Base-by-base conservation (phyloP, 2,888 invertebrate genomes). In the Aphidoletes aphidimyza region DNA sequence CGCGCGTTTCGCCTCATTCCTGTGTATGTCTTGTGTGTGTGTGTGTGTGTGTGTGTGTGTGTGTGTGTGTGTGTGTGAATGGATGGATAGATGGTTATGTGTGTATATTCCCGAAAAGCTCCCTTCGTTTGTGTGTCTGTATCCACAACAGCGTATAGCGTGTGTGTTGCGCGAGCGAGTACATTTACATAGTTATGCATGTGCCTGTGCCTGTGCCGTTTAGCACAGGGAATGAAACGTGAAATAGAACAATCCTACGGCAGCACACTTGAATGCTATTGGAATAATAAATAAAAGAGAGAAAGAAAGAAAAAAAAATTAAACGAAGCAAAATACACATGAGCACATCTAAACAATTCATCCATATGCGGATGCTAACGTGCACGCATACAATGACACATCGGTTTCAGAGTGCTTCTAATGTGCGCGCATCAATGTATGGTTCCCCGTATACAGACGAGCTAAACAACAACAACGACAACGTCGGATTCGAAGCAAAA, bases 61-160 rank as follows among this genome's bases (percentile, higher is more conserved):
- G n/a, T n/a, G n/a, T n/a, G n/a, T n/a, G n/a, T n/a, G n/a, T n/a
- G n/a, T n/a, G n/a, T n/a, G n/a, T n/a, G n/a, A n/a, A n/a, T n/a
- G n/a, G n/a, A n/a, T n/a, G n/a, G n/a, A n/a, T n/a, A n/a, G n/a
- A n/a, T n/a, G n/a, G n/a, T n/a, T n/a, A n/a, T n/a, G n/a, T n/a
- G n/a, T n/a, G n/a, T n/a, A 54, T 54, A 54, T 54, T 54, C 54
- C 54, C 54, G n/a, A 22, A n/a, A n/a, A 54, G 54, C 54, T 54
- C 22, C 54, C 22, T 54, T 54, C 22, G 2, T 22, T 54, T 54
- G n/a, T n/a, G n/a, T 54, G 54, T 54, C 54, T 54, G 54, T 54
- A 2, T 0, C 22, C 54, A 22, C 39, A 8, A 39, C 22, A 3
- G 54, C 14, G 54, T 22, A 54, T 9, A 54, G 9, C 54, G n/a